Percentiles rank a stretch among this genome's conserved stretches.
Evolutionary conservation across 2,888 invertebrate species (phyloP).

Genomic region (Xylocampa areola): DNA sequence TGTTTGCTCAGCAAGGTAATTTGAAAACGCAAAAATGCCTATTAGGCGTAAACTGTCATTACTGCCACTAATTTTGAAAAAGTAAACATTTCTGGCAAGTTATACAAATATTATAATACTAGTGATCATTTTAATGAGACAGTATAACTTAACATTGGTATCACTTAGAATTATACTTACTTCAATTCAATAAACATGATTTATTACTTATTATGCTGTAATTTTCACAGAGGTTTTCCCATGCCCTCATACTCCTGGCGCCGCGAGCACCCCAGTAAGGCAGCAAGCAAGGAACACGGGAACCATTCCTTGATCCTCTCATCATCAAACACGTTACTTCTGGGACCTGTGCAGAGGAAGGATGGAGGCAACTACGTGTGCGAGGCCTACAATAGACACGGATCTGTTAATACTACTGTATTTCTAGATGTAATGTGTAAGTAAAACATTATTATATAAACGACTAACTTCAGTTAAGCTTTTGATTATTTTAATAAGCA

Average conservation of each 20-base stretch:
- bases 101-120: too few relatives aligned
- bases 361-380: conserved; percentile 95
- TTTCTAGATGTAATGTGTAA: conserved; percentile 96
- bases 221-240: conserved; percentile 90
- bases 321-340: conserved; percentile 85
- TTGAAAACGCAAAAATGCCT: too few relatives aligned
- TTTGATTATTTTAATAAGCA: conserved; percentile 5
- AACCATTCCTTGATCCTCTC: conserved; percentile 78
- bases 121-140: too few relatives aligned
- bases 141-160: too few relatives aligned
- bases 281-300: conserved; percentile 66
- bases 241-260: conserved; percentile 93
- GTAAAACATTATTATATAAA: conserved; percentile 68
- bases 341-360: conserved; percentile 91
- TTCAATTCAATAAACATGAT: background rate
- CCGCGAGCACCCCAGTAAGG: conserved; percentile 85
- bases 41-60: too few relatives aligned
- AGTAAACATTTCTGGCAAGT: too few relatives aligned
- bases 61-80: too few relatives aligned
- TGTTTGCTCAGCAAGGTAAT: conserved; percentile 84
- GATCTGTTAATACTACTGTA: conserved; percentile 92
- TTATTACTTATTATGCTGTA: background rate
- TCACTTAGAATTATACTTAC: too few relatives aligned
- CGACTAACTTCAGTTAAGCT: background rate
- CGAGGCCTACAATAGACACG: conserved; percentile 94